These are phyloP conservation scores for Bruchidius siliquastri DNA, from an alignment of 2,888 invertebrate species.

Conservation along the genomic window DNA sequence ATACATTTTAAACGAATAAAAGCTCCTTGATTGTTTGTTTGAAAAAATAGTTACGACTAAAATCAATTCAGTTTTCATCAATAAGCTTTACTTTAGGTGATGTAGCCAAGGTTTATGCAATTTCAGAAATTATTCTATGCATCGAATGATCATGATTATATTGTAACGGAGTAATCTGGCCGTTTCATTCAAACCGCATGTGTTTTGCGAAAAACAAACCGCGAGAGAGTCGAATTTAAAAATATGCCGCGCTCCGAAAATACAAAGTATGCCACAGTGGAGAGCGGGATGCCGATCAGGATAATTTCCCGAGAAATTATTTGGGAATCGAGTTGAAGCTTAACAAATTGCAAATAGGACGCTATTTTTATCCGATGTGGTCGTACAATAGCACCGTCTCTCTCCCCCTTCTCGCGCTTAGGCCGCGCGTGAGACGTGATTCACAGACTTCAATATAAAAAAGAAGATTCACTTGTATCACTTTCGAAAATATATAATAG, in stretches of 20 bases:
- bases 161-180: no score
- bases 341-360: background rate
- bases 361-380: background rate
- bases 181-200: no score
- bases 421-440: background rate
- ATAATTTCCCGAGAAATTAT: slow-evolving; percentile 3
- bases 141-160: no score
- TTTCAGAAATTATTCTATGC: no score
- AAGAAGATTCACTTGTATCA: background rate
- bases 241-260: background rate
- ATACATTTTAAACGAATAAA: no score
- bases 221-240: slow-evolving; percentile 2
- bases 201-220: background rate
- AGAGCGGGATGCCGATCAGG: slow-evolving; percentile 2
- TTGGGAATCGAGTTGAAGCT: background rate
- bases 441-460: background rate
- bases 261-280: background rate
- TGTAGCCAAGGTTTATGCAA: no score
- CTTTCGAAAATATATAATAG: background rate
- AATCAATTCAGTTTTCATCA: no score
- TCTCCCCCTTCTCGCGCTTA: background rate
- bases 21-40: no score
- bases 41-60: no score
- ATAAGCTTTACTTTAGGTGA: no score
- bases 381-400: background rate